Conservation (phyloP, 2,113 vertebrate species). For the Malurus alboscapulatus region DNA sequence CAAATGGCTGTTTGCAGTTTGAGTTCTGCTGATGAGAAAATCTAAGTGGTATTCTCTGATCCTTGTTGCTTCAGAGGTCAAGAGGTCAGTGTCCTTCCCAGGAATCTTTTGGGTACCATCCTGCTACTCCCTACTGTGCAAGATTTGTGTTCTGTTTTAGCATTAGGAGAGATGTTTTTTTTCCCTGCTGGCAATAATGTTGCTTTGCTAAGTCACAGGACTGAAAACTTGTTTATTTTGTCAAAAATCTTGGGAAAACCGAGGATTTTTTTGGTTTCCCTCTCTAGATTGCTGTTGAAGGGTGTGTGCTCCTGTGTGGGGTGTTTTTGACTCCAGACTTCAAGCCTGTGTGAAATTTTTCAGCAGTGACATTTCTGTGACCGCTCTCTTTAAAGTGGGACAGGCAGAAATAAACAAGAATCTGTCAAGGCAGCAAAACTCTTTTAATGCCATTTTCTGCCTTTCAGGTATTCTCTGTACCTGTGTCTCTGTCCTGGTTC, state of each 20-base stretch:
- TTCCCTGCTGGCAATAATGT: not conserved
- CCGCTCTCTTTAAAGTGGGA: not conserved
- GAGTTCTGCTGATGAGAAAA: not conserved
- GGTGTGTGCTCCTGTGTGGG: not conserved
- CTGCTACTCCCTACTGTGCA: not conserved
- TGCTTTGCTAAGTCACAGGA: not conserved
- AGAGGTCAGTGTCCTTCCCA: not conserved
- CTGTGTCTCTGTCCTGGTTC: not conserved
- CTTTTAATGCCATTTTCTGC: not conserved
- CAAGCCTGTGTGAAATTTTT: not conserved
- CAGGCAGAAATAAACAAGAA: not conserved
- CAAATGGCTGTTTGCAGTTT: not conserved
- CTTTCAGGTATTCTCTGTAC: not conserved
- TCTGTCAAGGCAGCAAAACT: not conserved
- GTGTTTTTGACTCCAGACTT: not conserved
- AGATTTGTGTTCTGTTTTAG: not conserved
- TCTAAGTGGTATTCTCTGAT: not conserved
- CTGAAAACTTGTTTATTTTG: not conserved
- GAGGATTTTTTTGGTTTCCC: not conserved
- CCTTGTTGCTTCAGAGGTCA: not conserved
- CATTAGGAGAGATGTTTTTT: not conserved
- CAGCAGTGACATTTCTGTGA: not conserved
- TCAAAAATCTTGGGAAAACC: not conserved
- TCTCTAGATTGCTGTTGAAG: not conserved
- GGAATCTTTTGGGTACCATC: not conserved